Evolutionary conservation across 2,797 vertebrate species (phyloP), one percentile per base, ranked within the genome.

Genomic region (Labroides dimidiatus): DNA sequence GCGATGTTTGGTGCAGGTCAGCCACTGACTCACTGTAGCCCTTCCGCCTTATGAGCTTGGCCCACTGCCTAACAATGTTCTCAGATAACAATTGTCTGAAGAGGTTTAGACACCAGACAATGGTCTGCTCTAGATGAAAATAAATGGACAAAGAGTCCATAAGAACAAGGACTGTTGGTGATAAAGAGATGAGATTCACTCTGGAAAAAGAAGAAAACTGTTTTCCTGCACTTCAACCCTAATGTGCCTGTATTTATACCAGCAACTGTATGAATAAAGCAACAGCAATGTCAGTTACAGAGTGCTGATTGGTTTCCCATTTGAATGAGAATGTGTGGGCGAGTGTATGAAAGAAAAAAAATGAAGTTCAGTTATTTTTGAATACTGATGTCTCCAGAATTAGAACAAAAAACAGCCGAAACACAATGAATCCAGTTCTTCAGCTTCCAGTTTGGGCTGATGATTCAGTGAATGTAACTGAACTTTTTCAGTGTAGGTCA

Each of bases 1-100:
- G 53, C 14, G 41, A 64, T 50, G 68, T 44, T 45, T 75, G 66
- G 86, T 84, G 72, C 80, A 67, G 84, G 80, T 81, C 78, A 80
- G 73, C 73, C 49, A 64, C 50, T 50, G 51, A 81, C 57, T 80
- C 72, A 63, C 54, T 41, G 69, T 62, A 53, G 10, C 15, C 23
- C 64, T 42, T 33, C 8, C 45, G 16, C 61, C 41, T 55, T 78
- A 69, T 50, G 60, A 64, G 49, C 33, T 51, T 42, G 68, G 66
- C 58, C 36, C 33, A 39, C 17, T 50, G 69, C 71, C 73, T 69
- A 33, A 67, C 63, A 61, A 63, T 57, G 33, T 61, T 45, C 71
- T n/a, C 14, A 37, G 36, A 66, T 56, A 9, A 56, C 47, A 49
- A 37, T 42, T 12, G 33, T 67, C 52, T 30, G 15, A 33, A 15